phyloP scores from a whole-genome alignment of 2,888 invertebrate genomes.

The Nasonovia ribisnigri region DNA sequence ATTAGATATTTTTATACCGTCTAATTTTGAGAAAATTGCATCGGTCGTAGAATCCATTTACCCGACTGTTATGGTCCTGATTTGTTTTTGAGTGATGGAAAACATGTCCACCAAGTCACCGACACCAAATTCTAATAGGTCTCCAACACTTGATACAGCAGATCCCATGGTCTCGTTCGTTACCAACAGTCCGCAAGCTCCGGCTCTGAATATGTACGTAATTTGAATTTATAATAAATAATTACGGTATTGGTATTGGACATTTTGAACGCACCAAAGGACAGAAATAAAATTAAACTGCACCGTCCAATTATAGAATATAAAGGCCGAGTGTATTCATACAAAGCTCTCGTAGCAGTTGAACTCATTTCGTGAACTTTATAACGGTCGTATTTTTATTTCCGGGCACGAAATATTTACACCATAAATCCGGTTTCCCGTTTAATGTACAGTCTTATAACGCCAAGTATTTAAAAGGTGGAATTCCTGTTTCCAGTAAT shows the following conservation, averaged over 20 bases:
- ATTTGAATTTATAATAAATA: not conserved
- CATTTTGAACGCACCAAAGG: not conserved
- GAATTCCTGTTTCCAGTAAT: constrained; percentile 52
- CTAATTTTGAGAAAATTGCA: constrained; percentile 49
- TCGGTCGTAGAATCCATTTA: constrained; percentile 54
- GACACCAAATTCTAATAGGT: constrained; percentile 50
- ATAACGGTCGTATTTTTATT: constrained; percentile 11
- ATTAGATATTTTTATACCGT: constrained; percentile 6
- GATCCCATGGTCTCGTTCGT: constrained; percentile 52
- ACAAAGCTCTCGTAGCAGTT: not conserved
- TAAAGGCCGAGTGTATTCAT: not conserved
- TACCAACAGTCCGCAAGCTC: constrained; percentile 54
- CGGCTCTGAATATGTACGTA: not conserved
- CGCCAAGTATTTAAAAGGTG: constrained; percentile 58
- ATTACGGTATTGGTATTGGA: not conserved
- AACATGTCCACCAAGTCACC: constrained; percentile 61
- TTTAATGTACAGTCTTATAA: not conserved
- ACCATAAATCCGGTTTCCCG: constrained; percentile 40
- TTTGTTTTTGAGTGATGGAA: constrained; percentile 58
- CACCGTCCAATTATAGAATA: not conserved
- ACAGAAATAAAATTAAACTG: not conserved
- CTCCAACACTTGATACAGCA: constrained; percentile 36
- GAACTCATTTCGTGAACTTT: constrained; percentile 25
- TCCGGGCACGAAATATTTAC: constrained; percentile 10
- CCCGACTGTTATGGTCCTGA: constrained; percentile 54